Base-by-base conservation (phyloP, 1,140 invertebrate species). In the Aphelenchoides fujianensis region DNA sequence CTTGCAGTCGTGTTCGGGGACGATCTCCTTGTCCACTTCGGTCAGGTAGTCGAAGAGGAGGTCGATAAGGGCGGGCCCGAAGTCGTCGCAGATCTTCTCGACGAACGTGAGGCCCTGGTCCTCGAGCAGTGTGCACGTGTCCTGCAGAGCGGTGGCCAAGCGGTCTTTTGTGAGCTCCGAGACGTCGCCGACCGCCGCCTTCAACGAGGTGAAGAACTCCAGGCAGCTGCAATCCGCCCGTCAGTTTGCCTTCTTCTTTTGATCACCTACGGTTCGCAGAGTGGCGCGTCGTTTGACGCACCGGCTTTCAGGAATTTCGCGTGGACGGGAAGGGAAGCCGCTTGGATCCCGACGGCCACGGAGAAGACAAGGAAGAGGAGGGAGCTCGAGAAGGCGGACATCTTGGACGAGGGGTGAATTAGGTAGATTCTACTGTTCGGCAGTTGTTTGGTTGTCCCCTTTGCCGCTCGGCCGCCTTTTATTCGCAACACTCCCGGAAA, bases 211-310 rank as follows among this genome's bases (percentile, higher is more conserved):
- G 41, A 48, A 48, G 41, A 48, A 48, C 41, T 48, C 23, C 41
- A 48, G 23, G 23, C 41, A 48, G 41, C n/a, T n/a, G n/a, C n/a
- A n/a, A n/a, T n/a, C n/a, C n/a, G n/a, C n/a, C n/a, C n/a, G n/a
- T n/a, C n/a, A n/a, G n/a, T n/a, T n/a, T n/a, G n/a, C n/a, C n/a
- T n/a, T n/a, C n/a, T n/a, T n/a, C n/a, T n/a, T n/a, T n/a, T n/a
- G n/a, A n/a, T n/a, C n/a, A n/a, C n/a, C n/a, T n/a, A n/a, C n/a
- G 41, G 41, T 48, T 48, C 41, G 41, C 41, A 48, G 41, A 48
- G 41, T 12, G 23, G 23, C 12, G 12, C 41, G 23, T 48, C 41
- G 41, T 48, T 48, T 48, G 41, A 48, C 23, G 12, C 12, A 48
- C 12, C 41, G 41, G 41, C 41, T 48, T 48, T 48, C 41, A 16